Evolutionary conservation across 2,113 vertebrate species (phyloP), one percentile per base, ranked within the genome.

Genomic region (Tichodroma muraria): DNA sequence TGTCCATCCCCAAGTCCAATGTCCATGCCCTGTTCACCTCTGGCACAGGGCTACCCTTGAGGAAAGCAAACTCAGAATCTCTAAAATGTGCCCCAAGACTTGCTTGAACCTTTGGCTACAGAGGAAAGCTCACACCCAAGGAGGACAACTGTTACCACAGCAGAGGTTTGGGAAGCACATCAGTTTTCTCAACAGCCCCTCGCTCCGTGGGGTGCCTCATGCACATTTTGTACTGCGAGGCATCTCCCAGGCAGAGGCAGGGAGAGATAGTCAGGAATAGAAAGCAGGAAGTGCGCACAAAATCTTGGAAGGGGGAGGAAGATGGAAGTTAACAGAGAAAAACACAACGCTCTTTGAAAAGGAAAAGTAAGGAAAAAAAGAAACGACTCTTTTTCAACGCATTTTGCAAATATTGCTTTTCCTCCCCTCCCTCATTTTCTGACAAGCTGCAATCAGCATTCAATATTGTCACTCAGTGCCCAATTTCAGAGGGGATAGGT

Each of bases 351-450:
- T 61, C 25, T 89, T 85, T 1, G 6, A 35, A 91, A 94, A 84
- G 61, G 22, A 59, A 66, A 88, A 94, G 30, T 13, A 19, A 66
- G 45, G 4, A 10, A 25, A 30, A 54, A n/a, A 30, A 35, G 30
- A 10, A 45, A 45, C 17, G 20, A 20, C 45, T 88, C 40, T 35
- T 59, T 94, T 65, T 80, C 81, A 89, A 95, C 94, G 91, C 60
- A 66, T 91, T 96, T 94, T 95, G 89, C 93, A 96, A 96, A 95
- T 95, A 95, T 84, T 94, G 89, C 88, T 88, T 93, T 91, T 90
- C 44, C 69, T 90, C 68, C 90, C 80, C 80, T 94, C 80, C 88
- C 76, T 93, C 88, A 81, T 96, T 94, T 91, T 94, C 82, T 78
- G 83, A 93, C 80, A 85, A 96, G 81, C 85, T 88, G 91, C 85